Percentiles rank a stretch among this genome's conserved stretches.
phyloP scores from a whole-genome alignment of 2,888 invertebrate species.

The Harmothoe impar region DNA sequence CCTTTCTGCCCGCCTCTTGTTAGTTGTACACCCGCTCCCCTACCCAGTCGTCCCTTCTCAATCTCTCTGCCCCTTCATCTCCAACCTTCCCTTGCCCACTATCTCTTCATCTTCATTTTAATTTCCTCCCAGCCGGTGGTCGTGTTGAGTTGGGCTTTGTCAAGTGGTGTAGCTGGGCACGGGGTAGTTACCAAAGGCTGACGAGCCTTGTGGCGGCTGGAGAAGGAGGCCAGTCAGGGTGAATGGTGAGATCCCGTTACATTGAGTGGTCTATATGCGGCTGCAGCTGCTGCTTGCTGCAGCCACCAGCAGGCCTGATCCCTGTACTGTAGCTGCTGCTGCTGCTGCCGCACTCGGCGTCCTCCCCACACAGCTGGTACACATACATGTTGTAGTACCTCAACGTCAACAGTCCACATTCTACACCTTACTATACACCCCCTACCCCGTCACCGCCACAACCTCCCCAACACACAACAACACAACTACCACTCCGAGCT shows the following conservation, averaged over 20 bases:
- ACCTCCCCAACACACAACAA: not conserved
- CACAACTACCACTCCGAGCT: not conserved
- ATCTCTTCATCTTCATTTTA: not conserved
- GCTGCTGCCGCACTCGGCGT: no score
- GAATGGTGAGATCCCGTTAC: not conserved
- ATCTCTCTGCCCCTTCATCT: not conserved
- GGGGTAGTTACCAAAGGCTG: constrained; percentile 22
- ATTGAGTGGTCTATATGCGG: constrained; percentile 21
- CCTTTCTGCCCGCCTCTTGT: no score
- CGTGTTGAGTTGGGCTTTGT: not conserved
- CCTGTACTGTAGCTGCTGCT: no score
- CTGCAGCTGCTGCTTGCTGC: not conserved
- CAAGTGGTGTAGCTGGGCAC: not conserved
- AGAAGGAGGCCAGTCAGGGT: not conserved
- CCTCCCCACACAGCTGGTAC: not conserved
- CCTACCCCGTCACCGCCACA: not conserved
- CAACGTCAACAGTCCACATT: constrained; percentile 15
- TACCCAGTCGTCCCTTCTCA: not conserved
- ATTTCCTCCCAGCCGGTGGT: not conserved
- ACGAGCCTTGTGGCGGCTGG: not conserved
- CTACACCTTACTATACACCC: not conserved
- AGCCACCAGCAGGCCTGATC: not conserved
- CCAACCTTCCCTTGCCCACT: not conserved
- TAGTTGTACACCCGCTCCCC: not conserved
- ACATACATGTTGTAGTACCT: not conserved